Conservation (phyloP, 2,888 invertebrate genomes). For the Caradrina clavipalpis region DNA sequence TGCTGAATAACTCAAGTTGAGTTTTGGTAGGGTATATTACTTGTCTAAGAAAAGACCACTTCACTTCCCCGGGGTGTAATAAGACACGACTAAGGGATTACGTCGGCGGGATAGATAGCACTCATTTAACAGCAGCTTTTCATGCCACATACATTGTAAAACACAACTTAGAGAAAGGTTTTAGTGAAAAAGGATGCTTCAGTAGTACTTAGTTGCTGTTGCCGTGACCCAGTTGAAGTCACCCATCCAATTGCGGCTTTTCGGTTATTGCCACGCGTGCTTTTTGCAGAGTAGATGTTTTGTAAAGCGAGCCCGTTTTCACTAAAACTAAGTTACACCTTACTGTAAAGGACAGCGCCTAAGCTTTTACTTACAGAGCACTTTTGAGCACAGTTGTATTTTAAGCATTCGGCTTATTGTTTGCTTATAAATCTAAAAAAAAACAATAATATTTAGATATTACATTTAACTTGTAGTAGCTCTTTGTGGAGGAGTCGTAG, state of each 20-base stretch:
- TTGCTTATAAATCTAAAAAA: too few species aligned
- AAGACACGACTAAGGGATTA: constrained; percentile 44
- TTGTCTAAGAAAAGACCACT: constrained; percentile 27
- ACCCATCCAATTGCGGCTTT: background rate
- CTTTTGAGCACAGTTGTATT: too few species aligned
- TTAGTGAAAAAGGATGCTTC: constrained; percentile 2
- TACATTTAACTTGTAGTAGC: too few species aligned
- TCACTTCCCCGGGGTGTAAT: constrained; percentile 41
- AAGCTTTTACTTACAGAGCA: too few species aligned
- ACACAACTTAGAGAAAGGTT: constrained; percentile 20
- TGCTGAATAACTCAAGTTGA: constrained; percentile 10
- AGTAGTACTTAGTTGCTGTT: background rate
- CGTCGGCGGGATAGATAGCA: constrained; percentile 47
- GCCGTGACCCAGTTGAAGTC: background rate
- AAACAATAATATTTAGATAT: too few species aligned
- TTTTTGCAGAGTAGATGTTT: background rate
- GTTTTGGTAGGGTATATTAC: constrained; percentile 27
- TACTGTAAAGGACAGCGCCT: too few species aligned
- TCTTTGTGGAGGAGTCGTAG: too few species aligned
- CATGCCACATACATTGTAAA: constrained; percentile 43
- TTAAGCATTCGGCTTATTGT: too few species aligned
- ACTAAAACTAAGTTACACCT: too few species aligned
- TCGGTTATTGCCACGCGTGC: background rate
- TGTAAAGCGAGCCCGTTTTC: background rate
- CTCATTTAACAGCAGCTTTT: constrained; percentile 51